phyloP scores from a whole-genome alignment of 1,140 invertebrate species.

The Drosophila albomicans region DNA sequence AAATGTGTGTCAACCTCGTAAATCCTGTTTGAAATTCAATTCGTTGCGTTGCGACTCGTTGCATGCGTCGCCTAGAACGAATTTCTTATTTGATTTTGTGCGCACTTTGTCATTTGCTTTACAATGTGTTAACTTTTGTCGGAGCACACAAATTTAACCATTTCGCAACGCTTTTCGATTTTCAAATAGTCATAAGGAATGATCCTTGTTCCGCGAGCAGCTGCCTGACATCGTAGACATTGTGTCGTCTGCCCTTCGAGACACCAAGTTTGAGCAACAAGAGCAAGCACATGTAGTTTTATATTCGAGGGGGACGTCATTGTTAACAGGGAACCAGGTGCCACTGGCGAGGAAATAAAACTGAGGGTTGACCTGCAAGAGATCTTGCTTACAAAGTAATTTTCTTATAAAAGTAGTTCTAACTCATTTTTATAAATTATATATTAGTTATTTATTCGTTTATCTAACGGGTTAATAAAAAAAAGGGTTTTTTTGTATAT shows the following conservation, averaged over 20 bases:
- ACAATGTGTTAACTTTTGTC: constrained; percentile 77
- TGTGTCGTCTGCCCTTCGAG: constrained; percentile 32
- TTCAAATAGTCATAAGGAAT: constrained; percentile 57
- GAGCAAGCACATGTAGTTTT: constrained; percentile 28
- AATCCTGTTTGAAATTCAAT: constrained; percentile 80
- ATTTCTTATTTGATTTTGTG: constrained; percentile 83
- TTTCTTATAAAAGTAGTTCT: no score
- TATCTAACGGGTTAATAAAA: no score
- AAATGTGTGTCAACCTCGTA: constrained; percentile 76
- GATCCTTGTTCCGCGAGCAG: constrained; percentile 33
- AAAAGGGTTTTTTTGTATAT: no score
- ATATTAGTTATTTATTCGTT: no score
- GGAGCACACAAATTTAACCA: constrained; percentile 64
- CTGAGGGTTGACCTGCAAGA: no score
- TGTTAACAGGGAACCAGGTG: neutral
- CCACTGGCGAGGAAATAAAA: neutral
- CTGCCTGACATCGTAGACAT: constrained; percentile 50
- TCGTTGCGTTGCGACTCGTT: constrained; percentile 38
- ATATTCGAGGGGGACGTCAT: neutral
- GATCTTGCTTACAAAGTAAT: no score
- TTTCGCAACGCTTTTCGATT: constrained; percentile 78
- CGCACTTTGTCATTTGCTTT: constrained; percentile 68
- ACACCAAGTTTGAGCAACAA: constrained; percentile 49
- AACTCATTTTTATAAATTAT: no score
- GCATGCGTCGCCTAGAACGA: constrained; percentile 63